Conservation (phyloP, 1,140 invertebrate species). For the Uloborus diversus region DNA sequence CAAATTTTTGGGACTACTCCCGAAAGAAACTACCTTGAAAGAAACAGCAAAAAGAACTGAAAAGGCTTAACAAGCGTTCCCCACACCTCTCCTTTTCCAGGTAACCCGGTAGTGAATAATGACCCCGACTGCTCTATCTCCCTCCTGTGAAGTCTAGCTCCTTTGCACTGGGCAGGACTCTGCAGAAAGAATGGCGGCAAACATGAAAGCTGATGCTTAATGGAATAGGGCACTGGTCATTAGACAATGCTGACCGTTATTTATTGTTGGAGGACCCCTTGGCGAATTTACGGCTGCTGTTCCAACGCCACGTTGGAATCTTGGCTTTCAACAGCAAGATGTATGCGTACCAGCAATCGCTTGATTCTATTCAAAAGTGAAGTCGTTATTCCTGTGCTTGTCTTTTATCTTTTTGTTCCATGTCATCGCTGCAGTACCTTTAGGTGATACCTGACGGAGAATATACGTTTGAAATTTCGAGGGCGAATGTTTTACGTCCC, state of each 20-base stretch:
- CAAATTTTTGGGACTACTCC: too few species aligned
- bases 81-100: not conserved
- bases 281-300: not conserved
- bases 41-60: too few species aligned
- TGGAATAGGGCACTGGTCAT: conserved; percentile 17
- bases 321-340: not conserved
- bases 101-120: conserved; percentile 45
- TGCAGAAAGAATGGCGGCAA: conserved; percentile 13
- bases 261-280: not conserved
- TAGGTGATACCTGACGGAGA: too few species aligned
- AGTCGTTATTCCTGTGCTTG: too few species aligned
- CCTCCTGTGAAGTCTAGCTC: conserved; percentile 16
- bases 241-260: conserved; percentile 21
- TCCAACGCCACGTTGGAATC: not conserved
- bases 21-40: too few species aligned
- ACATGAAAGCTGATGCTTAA: conserved; percentile 42
- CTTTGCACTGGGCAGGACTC: conserved; percentile 27
- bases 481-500: too few species aligned
- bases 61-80: not conserved
- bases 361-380: too few species aligned
- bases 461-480: too few species aligned
- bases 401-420: too few species aligned
- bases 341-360: too few species aligned
- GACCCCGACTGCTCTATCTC: conserved; percentile 7
- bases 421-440: too few species aligned